These are phyloP conservation scores for Corvus cornix DNA, from an alignment of 2,113 vertebrate species.

Conservation along the genomic window DNA sequence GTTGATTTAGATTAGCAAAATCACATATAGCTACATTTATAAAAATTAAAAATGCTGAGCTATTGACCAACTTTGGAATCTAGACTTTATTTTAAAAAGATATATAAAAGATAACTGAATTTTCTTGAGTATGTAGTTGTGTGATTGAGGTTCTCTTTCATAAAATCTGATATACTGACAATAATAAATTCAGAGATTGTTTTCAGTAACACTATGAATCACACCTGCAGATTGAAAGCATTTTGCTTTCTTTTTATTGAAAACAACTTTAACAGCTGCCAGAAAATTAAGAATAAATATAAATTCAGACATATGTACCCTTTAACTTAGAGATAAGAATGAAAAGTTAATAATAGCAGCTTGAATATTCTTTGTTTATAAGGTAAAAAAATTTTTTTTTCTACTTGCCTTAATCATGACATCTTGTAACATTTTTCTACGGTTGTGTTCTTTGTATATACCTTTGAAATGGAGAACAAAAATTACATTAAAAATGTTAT, in stretches of 20 bases:
- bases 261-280: not conserved
- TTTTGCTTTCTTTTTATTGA: not conserved
- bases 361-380: not conserved
- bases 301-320: not conserved
- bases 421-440: not conserved
- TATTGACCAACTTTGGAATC: not conserved
- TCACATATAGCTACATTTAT: not conserved
- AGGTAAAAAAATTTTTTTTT: not conserved
- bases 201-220: not conserved
- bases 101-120: not conserved
- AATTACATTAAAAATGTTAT: not conserved
- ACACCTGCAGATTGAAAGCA: not conserved
- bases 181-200: not conserved
- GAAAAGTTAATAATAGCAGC: not conserved
- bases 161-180: not conserved
- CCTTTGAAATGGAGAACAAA: not conserved
- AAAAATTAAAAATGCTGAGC: not conserved
- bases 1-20: not conserved
- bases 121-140: not conserved
- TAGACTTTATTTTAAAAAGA: not conserved
- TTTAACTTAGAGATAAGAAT: not conserved
- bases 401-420: not conserved
- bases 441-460: not conserved
- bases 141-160: not conserved
- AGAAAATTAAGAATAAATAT: not conserved